phyloP scores from a whole-genome alignment of 1,140 invertebrate species.

The Caenorhabditis inopinata region DNA sequence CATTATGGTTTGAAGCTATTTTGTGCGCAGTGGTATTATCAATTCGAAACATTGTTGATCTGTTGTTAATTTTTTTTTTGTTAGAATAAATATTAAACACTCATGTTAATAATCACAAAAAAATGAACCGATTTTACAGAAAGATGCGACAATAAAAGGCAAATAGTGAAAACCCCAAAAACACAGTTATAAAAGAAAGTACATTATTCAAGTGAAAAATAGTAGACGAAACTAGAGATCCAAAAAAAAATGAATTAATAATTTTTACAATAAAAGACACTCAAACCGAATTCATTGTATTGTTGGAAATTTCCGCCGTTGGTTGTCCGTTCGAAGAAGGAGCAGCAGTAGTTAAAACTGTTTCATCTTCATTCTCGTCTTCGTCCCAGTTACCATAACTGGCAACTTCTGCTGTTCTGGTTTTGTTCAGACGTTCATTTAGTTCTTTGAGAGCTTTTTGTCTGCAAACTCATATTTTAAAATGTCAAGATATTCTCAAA shows the following conservation, averaged over 20 bases:
- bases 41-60: no score
- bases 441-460: constrained; percentile 52
- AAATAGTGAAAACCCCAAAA: neutral
- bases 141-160: neutral
- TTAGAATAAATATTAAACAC: neutral
- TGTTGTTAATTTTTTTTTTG: constrained; percentile 4
- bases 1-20: no score
- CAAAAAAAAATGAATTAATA: constrained; percentile 20
- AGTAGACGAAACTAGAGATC: constrained; percentile 20
- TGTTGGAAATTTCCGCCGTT: neutral
- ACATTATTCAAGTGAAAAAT: neutral
- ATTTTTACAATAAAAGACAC: neutral
- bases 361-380: constrained; percentile 32
- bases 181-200: neutral
- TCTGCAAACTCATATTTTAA: neutral
- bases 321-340: neutral
- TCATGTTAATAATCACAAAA: neutral
- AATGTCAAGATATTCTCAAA: neutral
- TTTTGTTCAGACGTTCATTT: constrained; percentile 47
- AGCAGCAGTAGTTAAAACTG: neutral
- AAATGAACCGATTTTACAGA: neutral
- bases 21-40: no score
- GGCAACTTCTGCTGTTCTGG: constrained; percentile 5
- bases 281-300: neutral
- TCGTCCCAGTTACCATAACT: constrained; percentile 32